Conservation (phyloP, 1,140 invertebrate species). For the Ladona fulva region DNA sequence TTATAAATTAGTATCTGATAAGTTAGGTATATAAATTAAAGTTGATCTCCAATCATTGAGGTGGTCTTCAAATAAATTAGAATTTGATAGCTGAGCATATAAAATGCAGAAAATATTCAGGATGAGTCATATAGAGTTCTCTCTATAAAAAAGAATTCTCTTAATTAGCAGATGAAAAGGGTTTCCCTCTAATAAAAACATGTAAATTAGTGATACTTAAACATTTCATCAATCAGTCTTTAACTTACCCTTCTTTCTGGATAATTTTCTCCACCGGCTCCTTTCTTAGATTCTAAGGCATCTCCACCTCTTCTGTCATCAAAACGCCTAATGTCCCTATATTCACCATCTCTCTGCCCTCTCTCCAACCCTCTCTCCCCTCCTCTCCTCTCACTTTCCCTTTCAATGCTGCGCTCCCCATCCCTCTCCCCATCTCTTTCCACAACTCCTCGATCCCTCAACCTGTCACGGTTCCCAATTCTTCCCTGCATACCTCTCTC, state of each 20-base stretch:
- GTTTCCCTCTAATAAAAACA: too few species aligned
- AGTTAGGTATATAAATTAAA: too few species aligned
- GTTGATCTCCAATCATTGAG: too few species aligned
- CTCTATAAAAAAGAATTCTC: too few species aligned
- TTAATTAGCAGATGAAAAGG: too few species aligned
- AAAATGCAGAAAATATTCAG: too few species aligned
- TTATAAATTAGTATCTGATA: too few species aligned
- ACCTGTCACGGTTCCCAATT: not conserved
- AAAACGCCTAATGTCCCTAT: constrained; percentile 18
- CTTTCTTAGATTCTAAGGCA: constrained; percentile 11
- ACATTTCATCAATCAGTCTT: not conserved
- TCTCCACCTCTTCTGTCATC: constrained; percentile 20
- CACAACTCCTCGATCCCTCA: not conserved
- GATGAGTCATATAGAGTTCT: too few species aligned
- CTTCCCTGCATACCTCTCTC: too few species aligned
- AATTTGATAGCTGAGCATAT: too few species aligned
- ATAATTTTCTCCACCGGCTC: constrained; percentile 18
- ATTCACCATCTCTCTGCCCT: constrained; percentile 20
- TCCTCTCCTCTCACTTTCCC: constrained; percentile 25
- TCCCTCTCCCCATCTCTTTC: constrained; percentile 25
- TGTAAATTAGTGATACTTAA: too few species aligned
- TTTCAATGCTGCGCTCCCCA: constrained; percentile 21
- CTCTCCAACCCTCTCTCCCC: constrained; percentile 20
- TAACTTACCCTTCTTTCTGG: constrained; percentile 15
- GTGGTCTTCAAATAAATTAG: too few species aligned